phyloP scores from a whole-genome alignment of 2,888 invertebrate genomes.

The Isoperla grammatica region DNA sequence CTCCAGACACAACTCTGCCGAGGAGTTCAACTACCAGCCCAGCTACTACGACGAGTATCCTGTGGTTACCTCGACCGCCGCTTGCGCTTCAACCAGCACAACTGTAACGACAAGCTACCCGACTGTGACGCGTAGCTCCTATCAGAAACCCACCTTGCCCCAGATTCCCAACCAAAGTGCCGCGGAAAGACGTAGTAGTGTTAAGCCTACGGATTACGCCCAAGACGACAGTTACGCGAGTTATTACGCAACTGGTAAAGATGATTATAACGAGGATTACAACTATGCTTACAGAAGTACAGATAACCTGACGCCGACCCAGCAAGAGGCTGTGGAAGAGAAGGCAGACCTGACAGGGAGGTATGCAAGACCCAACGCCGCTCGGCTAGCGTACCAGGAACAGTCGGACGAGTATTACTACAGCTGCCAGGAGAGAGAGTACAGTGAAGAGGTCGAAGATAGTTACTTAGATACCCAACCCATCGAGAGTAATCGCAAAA shows the following conservation, averaged over 20 bases:
- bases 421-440: constrained; percentile 37
- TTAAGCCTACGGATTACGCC: constrained; percentile 18
- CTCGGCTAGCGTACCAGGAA: constrained; percentile 33
- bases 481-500: constrained; percentile 32
- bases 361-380: background rate
- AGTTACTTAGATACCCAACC: constrained; percentile 33
- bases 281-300: constrained; percentile 65
- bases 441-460: constrained; percentile 31
- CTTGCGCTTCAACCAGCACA: constrained; percentile 40
- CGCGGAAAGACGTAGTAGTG: constrained; percentile 23
- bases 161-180: constrained; percentile 45
- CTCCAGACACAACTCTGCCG: constrained; percentile 42
- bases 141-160: constrained; percentile 45
- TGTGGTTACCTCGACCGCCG: constrained; percentile 44
- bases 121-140: constrained; percentile 4
- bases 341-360: background rate
- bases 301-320: constrained; percentile 51
- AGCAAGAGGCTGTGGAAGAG: constrained; percentile 27
- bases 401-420: constrained; percentile 32
- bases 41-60: constrained; percentile 37
- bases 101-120: constrained; percentile 15
- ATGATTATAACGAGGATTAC: constrained; percentile 60
- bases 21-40: constrained; percentile 37
- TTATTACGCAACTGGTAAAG: constrained; percentile 12
- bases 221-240: constrained; percentile 21